These are phyloP conservation scores for Anoplopoma fimbria DNA, from an alignment of 2,113 vertebrate species.

Conservation along the genomic window DNA sequence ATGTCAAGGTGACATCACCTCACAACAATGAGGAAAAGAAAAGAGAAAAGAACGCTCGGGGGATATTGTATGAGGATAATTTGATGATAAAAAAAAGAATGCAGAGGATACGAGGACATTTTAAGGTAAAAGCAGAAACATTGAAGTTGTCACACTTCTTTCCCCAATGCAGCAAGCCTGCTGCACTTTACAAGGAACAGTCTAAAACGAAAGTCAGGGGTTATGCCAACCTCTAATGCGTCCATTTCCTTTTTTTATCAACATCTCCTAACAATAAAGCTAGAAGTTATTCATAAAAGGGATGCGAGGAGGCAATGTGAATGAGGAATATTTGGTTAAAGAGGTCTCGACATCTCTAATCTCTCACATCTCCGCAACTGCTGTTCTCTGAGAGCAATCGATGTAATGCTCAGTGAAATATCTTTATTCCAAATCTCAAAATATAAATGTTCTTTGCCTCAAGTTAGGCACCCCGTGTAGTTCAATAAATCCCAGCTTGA, in stretches of 20 bases:
- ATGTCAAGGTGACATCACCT: constrained; percentile 75
- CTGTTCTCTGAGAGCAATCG: constrained; percentile 31
- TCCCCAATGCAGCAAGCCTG: neutral
- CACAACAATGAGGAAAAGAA: constrained; percentile 43
- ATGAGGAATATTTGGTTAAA: constrained; percentile 32
- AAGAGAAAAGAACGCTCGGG: constrained; percentile 6
- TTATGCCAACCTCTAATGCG: neutral
- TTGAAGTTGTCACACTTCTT: constrained; percentile 8
- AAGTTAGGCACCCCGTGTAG: constrained; percentile 33
- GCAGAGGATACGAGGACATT: constrained; percentile 6
- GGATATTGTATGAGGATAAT: constrained; percentile 52
- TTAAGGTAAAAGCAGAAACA: constrained; percentile 30
- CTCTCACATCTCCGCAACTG: constrained; percentile 29
- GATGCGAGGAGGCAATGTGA: neutral
- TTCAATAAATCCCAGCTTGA: constrained; percentile 47
- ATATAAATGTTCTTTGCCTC: constrained; percentile 49
- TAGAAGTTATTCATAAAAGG: constrained; percentile 27
- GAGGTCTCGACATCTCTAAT: constrained; percentile 35
- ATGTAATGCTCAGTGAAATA: constrained; percentile 47
- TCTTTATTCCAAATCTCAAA: constrained; percentile 49
- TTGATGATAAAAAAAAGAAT: constrained; percentile 22
- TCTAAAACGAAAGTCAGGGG: constrained; percentile 10
- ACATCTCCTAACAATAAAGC: constrained; percentile 7
- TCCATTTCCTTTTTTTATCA: neutral
- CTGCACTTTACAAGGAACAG: neutral